Conservation (phyloP, 2,113 vertebrate genomes). For the Tringa solitaria region DNA sequence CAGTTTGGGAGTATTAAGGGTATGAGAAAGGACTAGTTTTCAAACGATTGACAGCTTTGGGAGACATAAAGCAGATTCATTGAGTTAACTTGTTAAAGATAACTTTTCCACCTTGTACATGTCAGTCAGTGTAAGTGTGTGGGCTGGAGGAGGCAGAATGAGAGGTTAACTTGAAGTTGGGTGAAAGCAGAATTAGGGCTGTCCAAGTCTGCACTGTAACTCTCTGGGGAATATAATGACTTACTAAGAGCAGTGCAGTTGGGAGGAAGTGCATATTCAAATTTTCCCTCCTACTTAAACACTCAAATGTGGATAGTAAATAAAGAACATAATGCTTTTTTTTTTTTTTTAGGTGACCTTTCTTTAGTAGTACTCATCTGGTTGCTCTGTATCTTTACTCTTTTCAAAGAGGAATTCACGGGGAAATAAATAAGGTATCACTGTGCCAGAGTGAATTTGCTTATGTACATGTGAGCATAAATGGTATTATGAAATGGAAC, state of each 20-base stretch:
- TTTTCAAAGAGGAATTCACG: background rate
- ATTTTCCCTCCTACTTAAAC: background rate
- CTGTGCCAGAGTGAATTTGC: background rate
- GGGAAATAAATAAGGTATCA: background rate
- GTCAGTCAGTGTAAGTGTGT: accelerated
- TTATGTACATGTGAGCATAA: background rate
- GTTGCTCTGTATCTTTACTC: background rate
- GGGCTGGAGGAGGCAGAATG: background rate
- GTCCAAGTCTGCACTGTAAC: background rate
- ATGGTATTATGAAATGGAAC: background rate
- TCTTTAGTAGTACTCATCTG: accelerated
- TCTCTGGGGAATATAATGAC: background rate
- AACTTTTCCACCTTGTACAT: background rate
- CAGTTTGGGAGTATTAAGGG: background rate
- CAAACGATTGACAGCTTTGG: background rate
- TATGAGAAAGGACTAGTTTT: background rate
- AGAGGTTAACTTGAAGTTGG: background rate
- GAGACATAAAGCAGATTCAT: accelerated
- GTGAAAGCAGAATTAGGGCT: background rate
- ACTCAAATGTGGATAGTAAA: background rate
- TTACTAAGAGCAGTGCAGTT: accelerated
- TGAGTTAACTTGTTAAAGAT: background rate
- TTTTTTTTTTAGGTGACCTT: background rate
- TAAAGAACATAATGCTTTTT: background rate
- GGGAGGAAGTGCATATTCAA: background rate